Evolutionary conservation across 1,140 invertebrate species (phyloP).

Genomic region (Conus ventricosus): DNA sequence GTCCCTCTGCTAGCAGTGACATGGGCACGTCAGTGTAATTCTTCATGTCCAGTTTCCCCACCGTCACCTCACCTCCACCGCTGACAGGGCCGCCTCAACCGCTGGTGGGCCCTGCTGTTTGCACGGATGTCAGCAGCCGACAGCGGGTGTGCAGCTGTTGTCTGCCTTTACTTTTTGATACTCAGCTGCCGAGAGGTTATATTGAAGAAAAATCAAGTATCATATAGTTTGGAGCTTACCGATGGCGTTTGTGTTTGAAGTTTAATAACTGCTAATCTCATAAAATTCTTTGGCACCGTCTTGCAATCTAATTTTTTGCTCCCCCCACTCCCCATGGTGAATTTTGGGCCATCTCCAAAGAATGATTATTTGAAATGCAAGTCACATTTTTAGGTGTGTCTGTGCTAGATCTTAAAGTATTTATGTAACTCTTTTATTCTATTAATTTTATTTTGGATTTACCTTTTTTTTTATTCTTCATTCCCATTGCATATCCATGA

Average conservation of each 20-base stretch:
- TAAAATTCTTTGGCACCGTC: neutral
- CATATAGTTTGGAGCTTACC: neutral
- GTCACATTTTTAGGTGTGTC: too few species aligned
- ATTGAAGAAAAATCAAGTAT: neutral
- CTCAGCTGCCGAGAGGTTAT: neutral
- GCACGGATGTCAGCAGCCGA: too few species aligned
- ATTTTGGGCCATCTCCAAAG: too few species aligned
- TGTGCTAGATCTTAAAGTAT: too few species aligned
- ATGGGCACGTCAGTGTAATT: slow-evolving; percentile 56
- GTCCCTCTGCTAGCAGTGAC: slow-evolving; percentile 56
- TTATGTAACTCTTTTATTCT: too few species aligned
- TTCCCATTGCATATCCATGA: too few species aligned
- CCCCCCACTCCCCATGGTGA: neutral
- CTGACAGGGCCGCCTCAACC: neutral
- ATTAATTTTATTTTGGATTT: too few species aligned
- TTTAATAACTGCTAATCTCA: neutral
- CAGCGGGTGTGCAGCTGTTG: neutral
- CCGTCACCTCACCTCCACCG: neutral
- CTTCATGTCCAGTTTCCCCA: neutral
- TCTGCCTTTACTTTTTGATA: neutral
- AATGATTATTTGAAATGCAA: too few species aligned
- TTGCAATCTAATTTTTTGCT: neutral
- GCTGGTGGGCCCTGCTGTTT: too few species aligned
- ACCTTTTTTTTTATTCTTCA: too few species aligned
- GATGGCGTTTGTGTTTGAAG: neutral